These are phyloP conservation scores for Chrysopa pallens DNA, from an alignment of 1,140 invertebrate species.

Conservation along the genomic window DNA sequence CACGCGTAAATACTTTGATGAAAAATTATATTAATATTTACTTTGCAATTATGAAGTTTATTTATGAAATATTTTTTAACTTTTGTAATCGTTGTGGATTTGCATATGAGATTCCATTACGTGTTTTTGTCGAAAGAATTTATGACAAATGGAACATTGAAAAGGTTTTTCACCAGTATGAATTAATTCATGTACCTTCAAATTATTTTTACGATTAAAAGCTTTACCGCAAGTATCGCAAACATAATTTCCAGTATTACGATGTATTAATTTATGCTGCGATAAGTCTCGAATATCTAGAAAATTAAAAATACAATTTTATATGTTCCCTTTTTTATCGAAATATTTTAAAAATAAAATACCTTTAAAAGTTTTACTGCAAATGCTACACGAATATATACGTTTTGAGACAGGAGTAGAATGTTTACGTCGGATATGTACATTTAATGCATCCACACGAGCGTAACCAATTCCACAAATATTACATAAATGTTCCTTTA, in stretches of 20 bases:
- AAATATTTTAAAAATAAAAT: neutral
- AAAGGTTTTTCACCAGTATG: neutral
- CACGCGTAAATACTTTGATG: too few species aligned
- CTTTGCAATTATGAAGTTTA: too few species aligned
- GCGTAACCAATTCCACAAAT: neutral
- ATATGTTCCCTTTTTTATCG: neutral
- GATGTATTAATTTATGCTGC: neutral
- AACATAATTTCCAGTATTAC: neutral
- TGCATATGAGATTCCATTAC: neutral
- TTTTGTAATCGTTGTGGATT: too few species aligned
- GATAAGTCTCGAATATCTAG: conserved; percentile 1
- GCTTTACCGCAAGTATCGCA: neutral
- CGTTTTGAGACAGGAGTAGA: neutral
- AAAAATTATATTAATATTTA: too few species aligned
- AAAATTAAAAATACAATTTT: neutral
- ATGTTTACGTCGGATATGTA: neutral
- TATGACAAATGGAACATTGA: neutral
- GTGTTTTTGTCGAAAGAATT: neutral
- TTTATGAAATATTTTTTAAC: too few species aligned
- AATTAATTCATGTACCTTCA: neutral
- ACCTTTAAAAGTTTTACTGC: neutral
- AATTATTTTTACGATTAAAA: conserved; percentile 1
- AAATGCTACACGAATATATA: neutral
- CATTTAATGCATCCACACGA: neutral
- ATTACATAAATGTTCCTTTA: neutral